Percentiles rank a stretch among this genome's conserved stretches.
These are phyloP conservation scores for Elanus axillaris DNA, from an alignment of 2,113 vertebrate genomes.

Conservation along the genomic window DNA sequence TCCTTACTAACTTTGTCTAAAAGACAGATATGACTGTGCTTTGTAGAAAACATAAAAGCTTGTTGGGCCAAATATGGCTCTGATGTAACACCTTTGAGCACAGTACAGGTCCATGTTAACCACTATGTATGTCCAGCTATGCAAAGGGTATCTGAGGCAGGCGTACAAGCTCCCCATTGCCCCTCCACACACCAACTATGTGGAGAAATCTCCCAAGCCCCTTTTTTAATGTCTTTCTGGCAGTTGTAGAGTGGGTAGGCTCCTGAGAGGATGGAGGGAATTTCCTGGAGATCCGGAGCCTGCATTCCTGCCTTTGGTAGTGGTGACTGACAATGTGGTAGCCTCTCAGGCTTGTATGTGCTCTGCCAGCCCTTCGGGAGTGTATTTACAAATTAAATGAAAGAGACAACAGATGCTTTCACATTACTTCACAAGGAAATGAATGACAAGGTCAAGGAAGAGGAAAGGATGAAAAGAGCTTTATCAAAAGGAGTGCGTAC, in stretches of 20 bases:
- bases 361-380: neutral
- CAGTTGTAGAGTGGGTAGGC: neutral
- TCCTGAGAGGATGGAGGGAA: neutral
- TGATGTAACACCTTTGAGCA: rapidly evolving
- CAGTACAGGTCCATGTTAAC: neutral
- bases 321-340: neutral
- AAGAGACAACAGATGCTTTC: slow-evolving; percentile 22
- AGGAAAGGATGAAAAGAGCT: neutral
- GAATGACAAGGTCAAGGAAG: neutral
- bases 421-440: neutral
- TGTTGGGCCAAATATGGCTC: neutral
- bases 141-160: neutral
- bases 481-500: neutral
- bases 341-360: neutral
- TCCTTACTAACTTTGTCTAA: neutral
- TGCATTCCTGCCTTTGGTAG: neutral
- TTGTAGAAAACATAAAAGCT: neutral
- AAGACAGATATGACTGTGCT: neutral
- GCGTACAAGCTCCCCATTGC: rapidly evolving
- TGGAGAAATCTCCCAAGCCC: neutral
- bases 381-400: slow-evolving; percentile 18
- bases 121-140: neutral
- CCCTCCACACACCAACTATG: rapidly evolving
- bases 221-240: neutral
- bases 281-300: neutral